phyloP scores from a whole-genome alignment of 2,888 invertebrate species.

The Elmis aenea region DNA sequence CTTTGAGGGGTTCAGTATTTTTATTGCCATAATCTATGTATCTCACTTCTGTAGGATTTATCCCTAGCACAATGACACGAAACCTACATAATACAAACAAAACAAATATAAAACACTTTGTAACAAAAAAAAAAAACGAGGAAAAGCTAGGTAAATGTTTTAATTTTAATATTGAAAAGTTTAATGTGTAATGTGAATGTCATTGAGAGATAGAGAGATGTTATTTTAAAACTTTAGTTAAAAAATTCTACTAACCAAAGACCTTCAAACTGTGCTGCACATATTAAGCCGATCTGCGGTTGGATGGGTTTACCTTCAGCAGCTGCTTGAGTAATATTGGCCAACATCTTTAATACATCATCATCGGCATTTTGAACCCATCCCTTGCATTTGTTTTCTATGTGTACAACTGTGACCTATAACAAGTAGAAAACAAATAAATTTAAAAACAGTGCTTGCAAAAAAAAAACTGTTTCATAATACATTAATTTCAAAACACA shows the following conservation, averaged over 20 bases:
- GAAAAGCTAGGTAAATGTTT: no score
- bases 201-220: no score
- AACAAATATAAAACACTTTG: no score
- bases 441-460: no score
- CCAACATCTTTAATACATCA: conserved; percentile 17
- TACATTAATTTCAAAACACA: no score
- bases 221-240: no score
- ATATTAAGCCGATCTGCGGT: conserved; percentile 22
- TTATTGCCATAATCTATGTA: conserved; percentile 36
- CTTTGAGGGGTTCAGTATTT: conserved; percentile 19
- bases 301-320: no score
- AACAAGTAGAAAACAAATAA: no score
- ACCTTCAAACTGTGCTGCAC: conserved; percentile 24
- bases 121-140: no score
- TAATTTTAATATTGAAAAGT: no score
- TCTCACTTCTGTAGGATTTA: conserved; percentile 26
- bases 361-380: conserved; percentile 28
- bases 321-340: conserved; percentile 8
- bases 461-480: no score
- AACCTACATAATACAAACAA: conserved; percentile 27
- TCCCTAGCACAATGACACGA: conserved; percentile 25
- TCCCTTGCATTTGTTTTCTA: conserved; percentile 21
- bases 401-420: conserved; percentile 25
- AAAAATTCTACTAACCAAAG: conserved; percentile 29
- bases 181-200: no score